Evolutionary conservation across 2,113 vertebrate species (phyloP).

Genomic region (Anarrhichthys ocellatus): DNA sequence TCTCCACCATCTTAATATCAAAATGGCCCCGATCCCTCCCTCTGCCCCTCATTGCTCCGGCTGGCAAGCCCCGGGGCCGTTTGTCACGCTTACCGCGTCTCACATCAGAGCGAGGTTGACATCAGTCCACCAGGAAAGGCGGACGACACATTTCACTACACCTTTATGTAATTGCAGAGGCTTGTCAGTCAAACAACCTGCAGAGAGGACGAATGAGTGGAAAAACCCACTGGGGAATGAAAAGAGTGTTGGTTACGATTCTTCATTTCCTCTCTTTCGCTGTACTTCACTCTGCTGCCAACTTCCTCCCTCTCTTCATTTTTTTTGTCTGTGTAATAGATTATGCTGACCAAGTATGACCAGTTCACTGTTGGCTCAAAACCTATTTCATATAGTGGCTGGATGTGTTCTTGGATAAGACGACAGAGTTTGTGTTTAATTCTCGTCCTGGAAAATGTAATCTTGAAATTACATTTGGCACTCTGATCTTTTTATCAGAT

Average conservation of each 20-base stretch:
- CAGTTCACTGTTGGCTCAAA: conserved; percentile 21
- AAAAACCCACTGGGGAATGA: conserved; percentile 26
- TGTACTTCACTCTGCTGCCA: conserved; percentile 13
- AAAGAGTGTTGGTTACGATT: conserved; percentile 19
- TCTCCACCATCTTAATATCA: conserved; percentile 75
- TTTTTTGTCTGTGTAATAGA: not conserved
- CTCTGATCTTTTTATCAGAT: not conserved
- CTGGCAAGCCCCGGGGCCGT: conserved; percentile 53
- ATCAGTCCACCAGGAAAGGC: conserved; percentile 56
- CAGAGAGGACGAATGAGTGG: conserved; percentile 14
- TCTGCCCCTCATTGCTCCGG: conserved; percentile 43
- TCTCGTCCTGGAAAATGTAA: conserved; percentile 10
- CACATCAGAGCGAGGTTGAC: conserved; percentile 55
- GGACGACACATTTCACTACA: conserved; percentile 57
- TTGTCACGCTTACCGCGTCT: conserved; percentile 65
- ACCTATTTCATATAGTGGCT: conserved; percentile 8
- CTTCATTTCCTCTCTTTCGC: not conserved
- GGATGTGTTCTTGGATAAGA: conserved; percentile 24
- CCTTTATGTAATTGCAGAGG: conserved; percentile 37
- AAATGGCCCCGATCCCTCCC: conserved; percentile 58
- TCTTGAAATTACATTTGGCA: conserved; percentile 1
- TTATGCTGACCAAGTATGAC: not conserved
- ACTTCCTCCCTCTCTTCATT: conserved; percentile 16
- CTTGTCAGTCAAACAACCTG: conserved; percentile 49
- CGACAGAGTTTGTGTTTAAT: conserved; percentile 25